A percentile compares a stretch with the other conserved stretches of the same genome.
Evolutionary conservation across 2,888 invertebrate species (phyloP).

Genomic region (Drosophila bunnanda): DNA sequence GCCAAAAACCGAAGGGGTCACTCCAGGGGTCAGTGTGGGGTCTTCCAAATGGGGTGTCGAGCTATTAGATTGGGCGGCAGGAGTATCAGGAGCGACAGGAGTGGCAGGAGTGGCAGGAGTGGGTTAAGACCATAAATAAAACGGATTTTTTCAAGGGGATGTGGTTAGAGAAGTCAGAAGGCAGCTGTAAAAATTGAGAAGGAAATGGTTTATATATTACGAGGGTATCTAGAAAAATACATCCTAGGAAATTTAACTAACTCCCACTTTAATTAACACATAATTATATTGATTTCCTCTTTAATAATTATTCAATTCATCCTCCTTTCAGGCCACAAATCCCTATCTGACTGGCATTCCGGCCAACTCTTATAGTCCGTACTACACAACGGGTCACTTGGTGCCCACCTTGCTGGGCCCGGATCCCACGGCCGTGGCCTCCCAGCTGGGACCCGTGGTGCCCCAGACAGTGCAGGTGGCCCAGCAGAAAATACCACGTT

Average conservation of each 20-base stretch:
- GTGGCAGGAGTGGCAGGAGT: conserved; percentile 1
- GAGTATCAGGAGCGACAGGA: background rate
- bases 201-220: too few species aligned
- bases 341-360: conserved; percentile 97
- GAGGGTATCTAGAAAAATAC: too few species aligned
- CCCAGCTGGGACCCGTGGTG: conserved; percentile 91
- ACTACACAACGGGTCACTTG: conserved; percentile 94
- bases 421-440: conserved; percentile 92
- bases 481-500: conserved; percentile 97
- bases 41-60: conserved; percentile 19
- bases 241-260: too few species aligned
- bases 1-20: conserved; percentile 17
- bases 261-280: background rate
- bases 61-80: conserved; percentile 10
- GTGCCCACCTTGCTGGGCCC: conserved; percentile 96
- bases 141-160: background rate
- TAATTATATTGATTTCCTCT: conserved; percentile 8
- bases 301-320: conserved; percentile 16
- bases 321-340: conserved; percentile 90
- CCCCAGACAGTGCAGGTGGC: conserved; percentile 94
- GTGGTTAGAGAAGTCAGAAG: conserved; percentile 7
- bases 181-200: background rate
- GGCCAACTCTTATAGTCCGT: conserved; percentile 95
- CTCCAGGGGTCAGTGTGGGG: conserved; percentile 14
- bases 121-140: conserved; percentile 15